These are phyloP conservation scores for Probaryconus sp. DNA, from an alignment of 1,140 invertebrate species.

Conservation along the genomic window DNA sequence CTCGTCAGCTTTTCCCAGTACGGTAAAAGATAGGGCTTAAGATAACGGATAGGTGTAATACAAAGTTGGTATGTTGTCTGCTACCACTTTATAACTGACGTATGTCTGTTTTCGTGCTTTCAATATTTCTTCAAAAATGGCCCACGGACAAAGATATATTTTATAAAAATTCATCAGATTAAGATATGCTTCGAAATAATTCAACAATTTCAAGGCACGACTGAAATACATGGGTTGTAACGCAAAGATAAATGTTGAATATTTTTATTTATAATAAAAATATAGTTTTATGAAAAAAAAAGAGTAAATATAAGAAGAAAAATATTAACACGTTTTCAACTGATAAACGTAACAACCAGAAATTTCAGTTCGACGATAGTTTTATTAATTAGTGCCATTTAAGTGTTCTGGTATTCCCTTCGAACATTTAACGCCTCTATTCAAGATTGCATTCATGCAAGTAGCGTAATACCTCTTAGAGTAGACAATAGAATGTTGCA, in stretches of 20 bases:
- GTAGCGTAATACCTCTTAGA: conserved; percentile 18
- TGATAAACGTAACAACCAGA: conserved; percentile 6
- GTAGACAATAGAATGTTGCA: conserved; percentile 30
- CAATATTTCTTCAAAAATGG: no score
- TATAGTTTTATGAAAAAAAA: no score
- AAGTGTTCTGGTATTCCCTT: conserved; percentile 7
- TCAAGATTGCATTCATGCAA: conserved; percentile 30
- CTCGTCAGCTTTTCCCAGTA: conserved; percentile 1
- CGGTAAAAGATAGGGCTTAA: conserved; percentile 26
- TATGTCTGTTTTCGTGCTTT: conserved; percentile 24
- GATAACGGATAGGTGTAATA: conserved; percentile 45
- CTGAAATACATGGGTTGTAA: no score
- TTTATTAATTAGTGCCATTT: conserved; percentile 25
- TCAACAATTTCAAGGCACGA: no score
- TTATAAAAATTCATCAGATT: no score
- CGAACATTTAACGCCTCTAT: conserved; percentile 17
- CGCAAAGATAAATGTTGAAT: no score
- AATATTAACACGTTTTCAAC: no score
- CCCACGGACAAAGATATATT: no score
- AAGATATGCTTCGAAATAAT: no score
- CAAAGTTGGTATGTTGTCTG: conserved; percentile 27
- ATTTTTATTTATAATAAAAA: no score
- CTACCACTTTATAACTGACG: conserved; percentile 23
- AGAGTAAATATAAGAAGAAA: no score
- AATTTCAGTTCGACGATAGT: conserved; percentile 14